phyloP scores from a whole-genome alignment of 2,797 vertebrate species.

The Xiphophorus birchmanni region DNA sequence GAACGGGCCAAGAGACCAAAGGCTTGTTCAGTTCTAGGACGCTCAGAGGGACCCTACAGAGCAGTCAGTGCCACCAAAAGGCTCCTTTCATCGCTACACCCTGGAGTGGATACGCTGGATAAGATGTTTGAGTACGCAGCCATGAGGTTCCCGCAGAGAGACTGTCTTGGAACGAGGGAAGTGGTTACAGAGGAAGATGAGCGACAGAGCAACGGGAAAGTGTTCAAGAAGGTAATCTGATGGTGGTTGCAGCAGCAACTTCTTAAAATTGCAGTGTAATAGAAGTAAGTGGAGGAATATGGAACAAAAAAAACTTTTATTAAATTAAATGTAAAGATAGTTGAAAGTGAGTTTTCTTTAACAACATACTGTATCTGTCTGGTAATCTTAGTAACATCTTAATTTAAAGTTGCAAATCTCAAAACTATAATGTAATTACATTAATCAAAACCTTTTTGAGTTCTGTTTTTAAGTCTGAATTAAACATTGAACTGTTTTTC shows the following conservation, averaged over 20 bases:
- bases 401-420: background rate
- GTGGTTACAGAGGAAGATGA: conserved; percentile 93
- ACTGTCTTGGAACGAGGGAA: conserved; percentile 91
- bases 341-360: background rate
- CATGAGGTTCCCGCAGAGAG: conserved; percentile 82
- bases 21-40: conserved; percentile 81
- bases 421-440: background rate
- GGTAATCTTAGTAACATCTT: background rate
- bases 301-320: background rate
- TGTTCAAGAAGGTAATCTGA: conserved; percentile 92
- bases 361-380: background rate
- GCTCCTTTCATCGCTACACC: conserved; percentile 83
- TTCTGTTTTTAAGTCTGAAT: background rate
- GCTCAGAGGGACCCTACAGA: conserved; percentile 86
- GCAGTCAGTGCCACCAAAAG: conserved; percentile 81
- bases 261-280: background rate
- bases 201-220: conserved; percentile 88
- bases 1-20: conserved; percentile 84
- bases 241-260: background rate
- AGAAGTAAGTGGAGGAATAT: background rate
- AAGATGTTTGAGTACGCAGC: conserved; percentile 87
- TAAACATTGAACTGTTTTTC: background rate
- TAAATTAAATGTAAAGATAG: background rate
- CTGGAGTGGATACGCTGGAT: conserved; percentile 89
- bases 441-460: background rate